A percentile compares a stretch with the other conserved stretches of the same genome.
phyloP scores from a whole-genome alignment of 2,888 invertebrate genomes.

The Lomographa bimaculata region DNA sequence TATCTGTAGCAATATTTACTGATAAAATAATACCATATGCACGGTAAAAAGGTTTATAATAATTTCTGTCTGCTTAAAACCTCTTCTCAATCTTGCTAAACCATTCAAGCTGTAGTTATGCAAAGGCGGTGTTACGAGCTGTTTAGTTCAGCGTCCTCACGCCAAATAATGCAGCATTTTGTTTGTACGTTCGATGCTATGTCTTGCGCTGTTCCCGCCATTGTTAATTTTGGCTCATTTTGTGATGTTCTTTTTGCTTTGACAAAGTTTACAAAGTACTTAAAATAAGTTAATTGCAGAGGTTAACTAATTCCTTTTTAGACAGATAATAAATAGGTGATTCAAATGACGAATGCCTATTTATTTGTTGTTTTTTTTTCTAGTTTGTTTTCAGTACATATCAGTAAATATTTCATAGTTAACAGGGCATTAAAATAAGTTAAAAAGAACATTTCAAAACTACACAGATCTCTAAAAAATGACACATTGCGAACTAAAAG shows the following conservation, averaged over 20 bases:
- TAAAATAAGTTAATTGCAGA: conserved; percentile 1
- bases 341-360: too few relatives aligned
- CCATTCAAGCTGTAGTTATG: background rate
- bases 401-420: conserved; percentile 26
- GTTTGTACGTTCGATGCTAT: conserved; percentile 35
- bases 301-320: too few relatives aligned
- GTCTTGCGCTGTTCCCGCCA: conserved; percentile 47
- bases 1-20: too few relatives aligned
- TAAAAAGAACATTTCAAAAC: conserved; percentile 57
- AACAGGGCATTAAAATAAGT: conserved; percentile 23
- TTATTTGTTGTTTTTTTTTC: background rate
- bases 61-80: too few relatives aligned
- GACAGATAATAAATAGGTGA: too few relatives aligned
- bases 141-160: conserved; percentile 44
- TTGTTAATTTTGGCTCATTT: conserved; percentile 50
- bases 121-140: conserved; percentile 45
- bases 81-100: too few relatives aligned
- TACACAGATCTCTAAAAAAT: conserved; percentile 69
- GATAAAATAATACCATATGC: too few relatives aligned
- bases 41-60: too few relatives aligned
- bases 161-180: conserved; percentile 50
- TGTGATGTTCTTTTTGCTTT: conserved; percentile 64
- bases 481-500: conserved; percentile 75
- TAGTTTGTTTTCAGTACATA: conserved; percentile 36
- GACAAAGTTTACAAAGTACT: conserved; percentile 19